Base-by-base conservation (phyloP, 2,888 invertebrate species). In the Agonopterix heracliana region DNA sequence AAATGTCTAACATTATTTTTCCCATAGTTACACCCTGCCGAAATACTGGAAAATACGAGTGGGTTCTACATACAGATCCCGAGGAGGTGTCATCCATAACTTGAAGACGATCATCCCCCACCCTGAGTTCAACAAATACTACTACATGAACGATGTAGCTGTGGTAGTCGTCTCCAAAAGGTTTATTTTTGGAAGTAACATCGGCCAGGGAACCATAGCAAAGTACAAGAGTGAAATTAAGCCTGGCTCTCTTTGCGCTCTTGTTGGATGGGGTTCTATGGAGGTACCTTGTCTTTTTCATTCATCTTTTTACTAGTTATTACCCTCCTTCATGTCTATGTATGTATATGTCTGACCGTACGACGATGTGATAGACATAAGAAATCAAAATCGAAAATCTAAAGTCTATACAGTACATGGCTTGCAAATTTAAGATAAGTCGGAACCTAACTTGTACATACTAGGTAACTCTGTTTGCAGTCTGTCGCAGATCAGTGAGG, bases 181-280 rank as follows among this genome's bases (percentile, higher is more conserved):
- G 7, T 75, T 88, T 11, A 49, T 52, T 8, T 70, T 85, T 9
- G 71, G 71, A 4, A 65, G 47, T n/a, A 71, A 73, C 45, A 74
- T 86, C 1, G 70, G 70, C 45, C 86, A 86, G 52, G 80, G 74
- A 7, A 83, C 86, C 1, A 73, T 88, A 9, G 73, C 84, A 1
- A 81, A 78, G 48, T 71, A 71, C 38, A 69, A 73, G 2, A 71
- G 74, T 2, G 81, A 85, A 53, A 59, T 86, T 1, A 70, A 65
- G 41, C 62, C 74, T 3, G 69, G 78, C 53, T 75, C 81, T 5
- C 43, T 77, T 0, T 74, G 78, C 47, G 74, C 75, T 0, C 58
- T 88, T 0, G 70, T 81, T 34, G 88, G 88, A 45, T 88, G 88
- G 88, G 88, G 88, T 9, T 73, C 81, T 34, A 67, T 68, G 1